Percentiles rank a stretch among this genome's conserved stretches.
phyloP scores from a whole-genome alignment of 2,113 vertebrate species.

The Gadus macrocephalus region DNA sequence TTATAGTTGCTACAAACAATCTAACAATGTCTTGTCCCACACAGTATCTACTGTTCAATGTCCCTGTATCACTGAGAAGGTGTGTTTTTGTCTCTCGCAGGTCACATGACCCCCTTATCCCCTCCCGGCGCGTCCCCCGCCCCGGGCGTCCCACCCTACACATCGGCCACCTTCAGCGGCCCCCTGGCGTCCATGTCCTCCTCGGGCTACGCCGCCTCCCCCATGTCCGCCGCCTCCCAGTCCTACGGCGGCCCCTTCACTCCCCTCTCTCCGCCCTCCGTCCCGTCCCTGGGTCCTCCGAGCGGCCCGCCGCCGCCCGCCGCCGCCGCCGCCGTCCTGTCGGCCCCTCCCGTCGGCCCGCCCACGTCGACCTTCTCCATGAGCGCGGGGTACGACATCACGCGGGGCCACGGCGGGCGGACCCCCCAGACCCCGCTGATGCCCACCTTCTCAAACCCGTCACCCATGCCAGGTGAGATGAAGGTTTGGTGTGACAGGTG shows the following conservation, averaged over 20 bases:
- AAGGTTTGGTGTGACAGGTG: too few species aligned
- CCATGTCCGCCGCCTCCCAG: not conserved
- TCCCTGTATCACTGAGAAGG: not conserved
- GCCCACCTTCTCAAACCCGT: constrained; percentile 80
- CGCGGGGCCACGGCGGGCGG: constrained; percentile 88
- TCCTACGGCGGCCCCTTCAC: constrained; percentile 44
- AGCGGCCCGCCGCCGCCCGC: constrained; percentile 42
- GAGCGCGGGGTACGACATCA: constrained; percentile 84
- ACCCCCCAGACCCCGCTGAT: constrained; percentile 92
- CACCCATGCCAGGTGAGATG: constrained; percentile 75
- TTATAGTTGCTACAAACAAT: too few species aligned
- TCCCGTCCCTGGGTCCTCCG: constrained; percentile 40
- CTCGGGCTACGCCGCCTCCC: not conserved
- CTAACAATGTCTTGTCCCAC: too few species aligned
- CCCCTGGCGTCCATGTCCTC: not conserved
- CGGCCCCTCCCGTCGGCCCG: constrained; percentile 72
- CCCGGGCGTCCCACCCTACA: not conserved
- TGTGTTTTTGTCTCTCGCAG: not conserved
- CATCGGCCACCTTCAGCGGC: not conserved
- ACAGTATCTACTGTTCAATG: too few species aligned
- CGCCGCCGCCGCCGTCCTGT: constrained; percentile 36
- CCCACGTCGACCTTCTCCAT: constrained; percentile 80
- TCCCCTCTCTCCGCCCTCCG: constrained; percentile 35
- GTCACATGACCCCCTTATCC: not conserved
- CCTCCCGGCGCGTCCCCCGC: not conserved